Base-by-base conservation (phyloP, 1,140 invertebrate genomes). In the Elysia chlorotica region DNA sequence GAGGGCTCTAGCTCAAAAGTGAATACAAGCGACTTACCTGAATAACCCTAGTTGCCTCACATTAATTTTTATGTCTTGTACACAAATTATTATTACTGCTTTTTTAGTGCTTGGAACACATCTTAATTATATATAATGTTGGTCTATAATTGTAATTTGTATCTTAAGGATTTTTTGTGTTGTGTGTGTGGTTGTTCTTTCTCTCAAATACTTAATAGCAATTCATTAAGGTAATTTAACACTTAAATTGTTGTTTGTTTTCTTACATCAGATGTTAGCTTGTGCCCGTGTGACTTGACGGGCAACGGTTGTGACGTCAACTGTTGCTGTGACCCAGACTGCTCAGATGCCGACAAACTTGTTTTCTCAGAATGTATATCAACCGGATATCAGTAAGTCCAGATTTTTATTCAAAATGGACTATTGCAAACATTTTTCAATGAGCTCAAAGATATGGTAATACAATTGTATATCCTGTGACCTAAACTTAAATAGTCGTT, bases 311-410 rank as follows among this genome's bases (percentile, higher is more conserved):
- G 93, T 88, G 92, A 94, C 85, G 88, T 93, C 37, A 92, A 92
- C 78, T 94, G 93, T 83, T 93, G 93, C 78, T 93, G 93, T 86
- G 93, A 94, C 86, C 76, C 71, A 30, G 92, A 93, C 73, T 94
- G 93, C 82, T 82, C 87, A 19, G 75, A 83, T 2, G 79, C 82
- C 57, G 90, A 93, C 71, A 88, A 87, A 79, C 67, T 78, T 63
- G 82, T 91, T 10, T 2, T 71, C 5, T 71, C 25, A 21, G 23
- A 23, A 4, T 23, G 10, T 17, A 19, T 28, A 33, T 6, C 19
- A 4, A 14, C 25, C 6, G n/a, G n/a, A n/a, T n/a, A n/a, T n/a
- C n/a, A n/a, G n/a, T n/a, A n/a, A n/a, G n/a, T n/a, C n/a, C n/a
- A n/a, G n/a, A n/a, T n/a, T n/a, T n/a, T n/a, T n/a, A n/a, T n/a